These are phyloP conservation scores for Neopipo cinnamomea DNA, from an alignment of 2,113 vertebrate species.

Conservation along the genomic window DNA sequence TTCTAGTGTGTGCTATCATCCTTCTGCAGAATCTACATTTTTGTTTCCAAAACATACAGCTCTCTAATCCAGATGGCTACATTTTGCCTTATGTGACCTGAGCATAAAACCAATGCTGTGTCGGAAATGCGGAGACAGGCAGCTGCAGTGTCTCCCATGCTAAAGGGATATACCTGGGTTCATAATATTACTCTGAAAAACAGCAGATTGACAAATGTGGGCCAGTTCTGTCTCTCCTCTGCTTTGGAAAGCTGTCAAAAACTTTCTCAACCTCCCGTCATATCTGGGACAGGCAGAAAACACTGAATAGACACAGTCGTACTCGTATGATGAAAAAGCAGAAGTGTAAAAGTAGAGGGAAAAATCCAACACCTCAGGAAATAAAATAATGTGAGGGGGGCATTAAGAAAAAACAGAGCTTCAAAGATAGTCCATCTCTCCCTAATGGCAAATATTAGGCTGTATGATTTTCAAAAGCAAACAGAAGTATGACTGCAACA, in stretches of 20 bases:
- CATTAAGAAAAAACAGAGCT: not conserved
- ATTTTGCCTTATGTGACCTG: not conserved
- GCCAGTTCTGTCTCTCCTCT: not conserved
- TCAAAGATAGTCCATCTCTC: not conserved
- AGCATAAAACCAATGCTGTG: not conserved
- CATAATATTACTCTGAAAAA: not conserved
- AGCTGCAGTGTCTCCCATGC: not conserved
- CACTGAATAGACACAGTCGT: not conserved
- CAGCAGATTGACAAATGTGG: not conserved
- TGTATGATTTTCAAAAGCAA: not conserved
- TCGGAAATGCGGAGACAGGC: not conserved
- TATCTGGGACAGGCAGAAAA: not conserved
- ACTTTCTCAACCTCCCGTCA: not conserved
- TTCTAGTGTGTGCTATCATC: not conserved
- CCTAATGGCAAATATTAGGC: not conserved
- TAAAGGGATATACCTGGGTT: not conserved
- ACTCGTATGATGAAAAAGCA: not conserved
- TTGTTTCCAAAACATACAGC: not conserved
- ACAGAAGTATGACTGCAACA: not conserved
- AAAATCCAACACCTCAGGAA: not conserved
- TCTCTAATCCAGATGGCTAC: not conserved
- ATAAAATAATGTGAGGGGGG: not conserved
- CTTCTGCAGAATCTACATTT: not conserved
- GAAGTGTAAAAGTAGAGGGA: not conserved
- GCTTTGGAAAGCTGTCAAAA: not conserved